Conservation (phyloP, 2,888 invertebrate species). For the Acronicta alni region DNA sequence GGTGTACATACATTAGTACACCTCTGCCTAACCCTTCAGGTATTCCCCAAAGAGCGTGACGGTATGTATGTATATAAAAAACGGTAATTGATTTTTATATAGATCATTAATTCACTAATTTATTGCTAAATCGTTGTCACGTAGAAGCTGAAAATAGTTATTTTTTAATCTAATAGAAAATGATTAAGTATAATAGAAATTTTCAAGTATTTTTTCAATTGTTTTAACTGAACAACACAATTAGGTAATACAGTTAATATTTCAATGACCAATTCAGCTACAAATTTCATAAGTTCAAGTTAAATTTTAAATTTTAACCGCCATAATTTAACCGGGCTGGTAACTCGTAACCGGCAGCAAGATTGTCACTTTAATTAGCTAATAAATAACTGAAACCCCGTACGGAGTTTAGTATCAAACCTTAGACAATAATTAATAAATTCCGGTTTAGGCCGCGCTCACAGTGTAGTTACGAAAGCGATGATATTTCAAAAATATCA, state of each 20-base stretch:
- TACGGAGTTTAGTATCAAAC: slow-evolving; percentile 41
- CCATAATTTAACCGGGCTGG: slow-evolving; percentile 45
- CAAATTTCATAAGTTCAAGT: slow-evolving; percentile 28
- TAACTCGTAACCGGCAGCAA: slow-evolving; percentile 46
- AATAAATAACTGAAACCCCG: slow-evolving; percentile 46
- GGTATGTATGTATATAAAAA: too few species aligned
- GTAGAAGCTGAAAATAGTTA: too few species aligned
- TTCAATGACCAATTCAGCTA: slow-evolving; percentile 10
- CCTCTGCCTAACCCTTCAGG: too few species aligned
- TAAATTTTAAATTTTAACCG: slow-evolving; percentile 43
- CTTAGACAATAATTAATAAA: slow-evolving; percentile 45
- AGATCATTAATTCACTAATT: too few species aligned
- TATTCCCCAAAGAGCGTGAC: too few species aligned
- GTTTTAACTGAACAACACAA: slow-evolving; percentile 2
- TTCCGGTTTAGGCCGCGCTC: slow-evolving; percentile 11
- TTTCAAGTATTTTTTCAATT: slow-evolving; percentile 7
- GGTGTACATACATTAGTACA: too few species aligned
- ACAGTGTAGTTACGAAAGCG: slow-evolving; percentile 10
- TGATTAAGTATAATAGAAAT: too few species aligned
- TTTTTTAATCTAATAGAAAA: too few species aligned
- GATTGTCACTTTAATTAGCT: slow-evolving; percentile 54
- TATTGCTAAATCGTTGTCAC: too few species aligned
- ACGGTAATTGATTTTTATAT: too few species aligned
- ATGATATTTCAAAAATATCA: slow-evolving; percentile 4
- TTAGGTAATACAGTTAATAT: slow-evolving; percentile 17